Evolutionary conservation across 2,797 vertebrate species (phyloP).

Genomic region (Staurois parvus): DNA sequence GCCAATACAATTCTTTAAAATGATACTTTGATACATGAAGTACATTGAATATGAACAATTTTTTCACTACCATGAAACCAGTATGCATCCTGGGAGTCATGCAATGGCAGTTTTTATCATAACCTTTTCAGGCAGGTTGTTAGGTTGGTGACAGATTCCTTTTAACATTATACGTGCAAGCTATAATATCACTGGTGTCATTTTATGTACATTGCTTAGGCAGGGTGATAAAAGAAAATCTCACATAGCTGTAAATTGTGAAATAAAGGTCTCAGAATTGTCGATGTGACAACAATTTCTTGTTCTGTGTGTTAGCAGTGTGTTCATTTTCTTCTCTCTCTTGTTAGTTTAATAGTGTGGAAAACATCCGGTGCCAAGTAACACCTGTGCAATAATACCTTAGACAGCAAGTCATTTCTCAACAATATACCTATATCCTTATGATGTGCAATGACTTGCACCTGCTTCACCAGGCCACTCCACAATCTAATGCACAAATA

Average conservation of each 20-base stretch:
- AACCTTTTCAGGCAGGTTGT: not conserved
- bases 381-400: constrained; percentile 21
- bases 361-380: constrained; percentile 2
- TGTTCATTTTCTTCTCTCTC: not conserved
- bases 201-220: not conserved
- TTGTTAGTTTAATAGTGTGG: constrained; percentile 8
- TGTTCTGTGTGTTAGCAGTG: not conserved
- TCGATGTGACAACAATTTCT: not conserved
- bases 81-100: too few species aligned
- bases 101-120: not conserved
- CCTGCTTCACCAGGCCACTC: constrained; percentile 15
- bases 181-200: not conserved
- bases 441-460: constrained; percentile 21
- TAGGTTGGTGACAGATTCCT: not conserved
- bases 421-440: constrained; percentile 11
- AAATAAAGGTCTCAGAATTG: not conserved
- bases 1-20: too few species aligned
- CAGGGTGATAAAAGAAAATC: not conserved
- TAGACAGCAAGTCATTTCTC: constrained; percentile 25
- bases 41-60: too few species aligned
- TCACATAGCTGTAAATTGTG: constrained; percentile 1
- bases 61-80: too few species aligned
- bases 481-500: not conserved
- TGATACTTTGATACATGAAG: too few species aligned
- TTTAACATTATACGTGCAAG: not conserved